These are phyloP conservation scores for Dicranocentrus wangi DNA, from an alignment of 2,888 invertebrate genomes.

Conservation along the genomic window DNA sequence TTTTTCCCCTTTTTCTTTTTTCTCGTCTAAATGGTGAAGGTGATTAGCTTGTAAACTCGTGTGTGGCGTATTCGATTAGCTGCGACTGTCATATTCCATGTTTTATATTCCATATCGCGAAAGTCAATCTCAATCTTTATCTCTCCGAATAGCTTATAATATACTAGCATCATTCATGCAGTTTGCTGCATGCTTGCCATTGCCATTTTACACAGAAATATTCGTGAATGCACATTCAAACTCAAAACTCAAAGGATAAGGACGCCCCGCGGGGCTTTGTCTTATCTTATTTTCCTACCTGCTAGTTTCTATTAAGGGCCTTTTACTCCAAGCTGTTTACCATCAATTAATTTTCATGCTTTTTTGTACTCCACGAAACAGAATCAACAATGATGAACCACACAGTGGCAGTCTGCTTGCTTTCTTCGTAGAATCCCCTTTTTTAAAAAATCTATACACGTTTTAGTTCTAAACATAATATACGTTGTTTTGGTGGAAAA, in stretches of 20 bases:
- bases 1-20: too few species aligned
- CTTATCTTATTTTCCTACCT: slow-evolving; percentile 10
- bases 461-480: too few species aligned
- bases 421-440: too few species aligned
- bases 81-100: slow-evolving; percentile 26
- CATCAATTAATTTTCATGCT: slow-evolving; percentile 24
- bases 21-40: too few species aligned
- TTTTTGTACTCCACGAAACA: not conserved
- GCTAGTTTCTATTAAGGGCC: not conserved
- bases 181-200: too few species aligned
- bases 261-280: slow-evolving; percentile 7
- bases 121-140: slow-evolving; percentile 10
- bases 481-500: not conserved
- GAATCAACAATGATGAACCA: too few species aligned
- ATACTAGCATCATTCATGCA: not conserved
- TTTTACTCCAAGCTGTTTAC: not conserved
- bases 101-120: not conserved
- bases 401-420: too few species aligned
- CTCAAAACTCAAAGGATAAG: not conserved
- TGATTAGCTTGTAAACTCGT: too few species aligned
- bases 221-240: too few species aligned
- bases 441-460: too few species aligned
- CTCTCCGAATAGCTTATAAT: not conserved
- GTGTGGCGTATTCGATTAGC: slow-evolving; percentile 29
- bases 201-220: too few species aligned